A percentile compares a stretch with the other conserved stretches of the same genome.
phyloP scores from a whole-genome alignment of 92 coral and sea anemone species.

The Palythoa caribaeorum region DNA sequence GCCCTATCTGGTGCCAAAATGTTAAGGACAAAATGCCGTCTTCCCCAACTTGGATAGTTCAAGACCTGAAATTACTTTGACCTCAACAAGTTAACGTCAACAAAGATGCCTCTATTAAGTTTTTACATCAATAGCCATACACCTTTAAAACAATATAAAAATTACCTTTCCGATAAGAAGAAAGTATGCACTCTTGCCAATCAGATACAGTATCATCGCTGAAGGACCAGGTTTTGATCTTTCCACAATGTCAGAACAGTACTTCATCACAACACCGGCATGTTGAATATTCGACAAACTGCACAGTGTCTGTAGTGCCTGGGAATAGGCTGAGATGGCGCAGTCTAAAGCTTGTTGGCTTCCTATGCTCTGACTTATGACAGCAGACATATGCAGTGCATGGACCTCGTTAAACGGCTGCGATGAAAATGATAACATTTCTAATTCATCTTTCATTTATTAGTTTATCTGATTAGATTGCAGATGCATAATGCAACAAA shows the following conservation, averaged over 20 bases:
- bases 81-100: neutral
- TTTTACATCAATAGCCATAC: neutral
- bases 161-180: slow-evolving; percentile 84
- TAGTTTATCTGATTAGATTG: neutral
- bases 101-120: neutral
- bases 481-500: too few relatives aligned
- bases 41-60: too few relatives aligned
- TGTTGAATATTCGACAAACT: slow-evolving; percentile 69
- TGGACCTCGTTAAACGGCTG: slow-evolving; percentile 84
- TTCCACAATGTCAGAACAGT: slow-evolving; percentile 59
- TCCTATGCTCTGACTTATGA: slow-evolving; percentile 68
- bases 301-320: slow-evolving; percentile 83
- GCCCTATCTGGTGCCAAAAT: too few relatives aligned
- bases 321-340: slow-evolving; percentile 70
- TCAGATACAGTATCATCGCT: slow-evolving; percentile 57
- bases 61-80: too few relatives aligned
- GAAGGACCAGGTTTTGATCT: slow-evolving; percentile 51
- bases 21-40: too few relatives aligned
- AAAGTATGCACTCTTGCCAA: slow-evolving; percentile 77
- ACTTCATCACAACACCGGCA: slow-evolving; percentile 68
- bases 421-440: neutral
- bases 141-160: neutral
- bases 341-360: slow-evolving; percentile 63
- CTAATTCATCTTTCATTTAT: neutral
- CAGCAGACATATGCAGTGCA: slow-evolving; percentile 80